These are phyloP conservation scores for Platalea minor DNA, from an alignment of 2,797 vertebrate species.

Conservation along the genomic window DNA sequence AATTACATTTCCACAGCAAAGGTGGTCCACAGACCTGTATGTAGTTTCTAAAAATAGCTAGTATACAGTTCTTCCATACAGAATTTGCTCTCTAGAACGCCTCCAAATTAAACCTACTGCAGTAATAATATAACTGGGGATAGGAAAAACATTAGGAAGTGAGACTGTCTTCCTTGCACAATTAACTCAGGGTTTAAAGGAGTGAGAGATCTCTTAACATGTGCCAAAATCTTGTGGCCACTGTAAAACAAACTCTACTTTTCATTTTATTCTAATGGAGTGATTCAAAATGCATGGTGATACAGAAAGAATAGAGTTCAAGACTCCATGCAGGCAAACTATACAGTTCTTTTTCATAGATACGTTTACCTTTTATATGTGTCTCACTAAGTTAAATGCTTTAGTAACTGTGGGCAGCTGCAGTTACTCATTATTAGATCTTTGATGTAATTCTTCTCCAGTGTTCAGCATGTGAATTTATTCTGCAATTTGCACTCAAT, in stretches of 20 bases:
- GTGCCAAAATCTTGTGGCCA: neutral
- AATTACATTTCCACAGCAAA: neutral
- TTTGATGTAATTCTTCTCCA: constrained; percentile 27
- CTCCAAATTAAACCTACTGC: neutral
- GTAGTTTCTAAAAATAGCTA: neutral
- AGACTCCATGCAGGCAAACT: neutral
- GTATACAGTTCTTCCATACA: neutral
- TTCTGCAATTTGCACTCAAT: constrained; percentile 16
- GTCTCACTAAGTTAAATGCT: neutral
- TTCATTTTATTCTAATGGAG: neutral
- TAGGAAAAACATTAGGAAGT: neutral
- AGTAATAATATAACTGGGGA: neutral
- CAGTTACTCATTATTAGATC: constrained; percentile 4
- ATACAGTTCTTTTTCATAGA: neutral
- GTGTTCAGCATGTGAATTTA: constrained; percentile 23
- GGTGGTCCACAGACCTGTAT: neutral
- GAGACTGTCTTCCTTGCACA: neutral
- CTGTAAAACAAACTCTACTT: neutral
- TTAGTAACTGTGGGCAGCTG: neutral
- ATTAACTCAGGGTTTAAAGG: neutral
- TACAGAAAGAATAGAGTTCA: neutral
- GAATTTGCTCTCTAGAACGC: neutral
- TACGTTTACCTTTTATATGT: neutral
- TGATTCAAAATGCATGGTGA: neutral
- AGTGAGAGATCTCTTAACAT: neutral